Base-by-base conservation (phyloP, 2,888 invertebrate species). In the Lapara coniferarum region DNA sequence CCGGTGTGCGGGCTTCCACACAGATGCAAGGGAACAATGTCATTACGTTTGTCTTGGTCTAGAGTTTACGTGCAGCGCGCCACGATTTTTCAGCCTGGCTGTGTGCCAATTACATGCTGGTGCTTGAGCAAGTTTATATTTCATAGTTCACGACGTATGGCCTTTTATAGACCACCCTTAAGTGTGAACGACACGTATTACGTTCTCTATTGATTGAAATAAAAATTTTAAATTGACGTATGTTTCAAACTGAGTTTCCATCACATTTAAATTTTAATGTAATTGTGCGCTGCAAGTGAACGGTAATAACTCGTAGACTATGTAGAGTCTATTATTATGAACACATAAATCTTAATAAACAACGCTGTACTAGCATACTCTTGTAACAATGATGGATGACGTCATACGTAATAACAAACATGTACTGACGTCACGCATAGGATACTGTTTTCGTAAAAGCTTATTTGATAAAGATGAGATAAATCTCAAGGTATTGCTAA, bases 51-150 rank as follows among this genome's bases (percentile, higher is more conserved):
- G 55, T 67, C 67, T 72, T 72, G 77, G 80, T 84, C 82, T 87
- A 85, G 81, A 84, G 81, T 82, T 81, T 84, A 81, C 85, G 84
- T 85, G 84, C 82, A 83, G 79, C 80, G 76, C 74, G 75, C 66
- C 74, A 74, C 67, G 75, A 80, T 82, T 84, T 83, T 81, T 80
- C 79, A 79, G 76, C 74, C 78, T 86, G 85, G 85, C 83, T 63
- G 63, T 69, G 68, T 66, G 76, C 86, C 85, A 85, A 78, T 25
- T 49, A 13, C 57, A 57, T 57, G 6, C 30, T 49, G 55, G 68
- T 10, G 49, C 63, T 63, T 59, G 44, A 37, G 37, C 59, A 63
- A 25, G 63, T 63, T 49, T 49, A 46, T n/a, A 16, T 16, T 16
- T 46, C 10, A 59, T 16, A 8, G 8, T 51, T 66, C 66, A 55